These are phyloP conservation scores for Morone chrysops DNA, from an alignment of 2,113 vertebrate species.

Conservation along the genomic window DNA sequence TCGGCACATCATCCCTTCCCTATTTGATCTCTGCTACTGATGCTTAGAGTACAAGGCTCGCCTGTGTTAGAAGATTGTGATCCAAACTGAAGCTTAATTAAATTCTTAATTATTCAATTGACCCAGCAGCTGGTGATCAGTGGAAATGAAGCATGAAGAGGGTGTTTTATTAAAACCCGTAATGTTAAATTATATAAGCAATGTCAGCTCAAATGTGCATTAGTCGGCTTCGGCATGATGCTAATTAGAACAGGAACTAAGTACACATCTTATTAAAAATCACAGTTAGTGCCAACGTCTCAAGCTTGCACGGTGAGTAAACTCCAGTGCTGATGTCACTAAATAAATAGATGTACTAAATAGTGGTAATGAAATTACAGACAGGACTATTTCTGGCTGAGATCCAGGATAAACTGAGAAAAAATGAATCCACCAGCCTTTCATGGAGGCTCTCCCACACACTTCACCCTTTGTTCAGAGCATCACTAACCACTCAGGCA, in stretches of 20 bases:
- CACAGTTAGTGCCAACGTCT: constrained; percentile 43
- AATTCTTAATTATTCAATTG: constrained; percentile 80
- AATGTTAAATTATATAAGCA: constrained; percentile 78
- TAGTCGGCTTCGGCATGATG: constrained; percentile 58
- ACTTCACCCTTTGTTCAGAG: constrained; percentile 40
- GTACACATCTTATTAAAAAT: constrained; percentile 72
- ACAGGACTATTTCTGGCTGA: constrained; percentile 56
- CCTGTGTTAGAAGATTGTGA: constrained; percentile 63
- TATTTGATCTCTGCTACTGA: constrained; percentile 67
- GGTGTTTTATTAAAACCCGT: constrained; percentile 71
- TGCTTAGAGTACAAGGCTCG: constrained; percentile 47
- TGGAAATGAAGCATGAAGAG: constrained; percentile 72
- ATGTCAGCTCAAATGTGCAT: constrained; percentile 72
- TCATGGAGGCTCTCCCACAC: constrained; percentile 38
- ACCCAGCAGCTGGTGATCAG: constrained; percentile 77
- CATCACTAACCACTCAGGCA: constrained; percentile 50
- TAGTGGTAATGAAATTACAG: constrained; percentile 63
- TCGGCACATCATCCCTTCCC: constrained; percentile 60
- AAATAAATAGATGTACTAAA: constrained; percentile 64
- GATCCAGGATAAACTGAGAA: constrained; percentile 45
- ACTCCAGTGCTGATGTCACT: constrained; percentile 49
- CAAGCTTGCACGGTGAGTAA: constrained; percentile 41
- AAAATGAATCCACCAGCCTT: constrained; percentile 34
- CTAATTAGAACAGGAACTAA: constrained; percentile 74
- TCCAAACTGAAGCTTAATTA: constrained; percentile 75